phyloP scores from a whole-genome alignment of 2,888 invertebrate genomes.

The Drosophila maculinotata region DNA sequence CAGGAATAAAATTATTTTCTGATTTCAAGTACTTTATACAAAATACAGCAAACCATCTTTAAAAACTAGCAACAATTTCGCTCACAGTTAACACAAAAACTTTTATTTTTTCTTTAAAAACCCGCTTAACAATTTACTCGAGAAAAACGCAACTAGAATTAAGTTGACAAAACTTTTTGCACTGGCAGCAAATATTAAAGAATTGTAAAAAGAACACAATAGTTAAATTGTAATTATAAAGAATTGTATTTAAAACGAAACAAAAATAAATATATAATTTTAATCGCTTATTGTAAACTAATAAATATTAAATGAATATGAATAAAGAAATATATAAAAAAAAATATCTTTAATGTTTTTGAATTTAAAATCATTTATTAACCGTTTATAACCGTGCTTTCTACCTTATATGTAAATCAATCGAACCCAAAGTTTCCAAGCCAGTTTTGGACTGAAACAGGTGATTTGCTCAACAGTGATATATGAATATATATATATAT shows the following conservation, averaged over 20 bases:
- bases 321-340: slow-evolving; percentile 63
- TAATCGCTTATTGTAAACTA: slow-evolving; percentile 83
- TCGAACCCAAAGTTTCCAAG: slow-evolving; percentile 6
- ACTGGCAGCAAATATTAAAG: slow-evolving; percentile 81
- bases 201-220: slow-evolving; percentile 82
- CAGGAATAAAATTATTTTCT: slow-evolving; percentile 78
- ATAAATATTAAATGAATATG: slow-evolving; percentile 79
- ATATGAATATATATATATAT: slow-evolving; percentile 2
- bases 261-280: slow-evolving; percentile 60
- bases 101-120: slow-evolving; percentile 78
- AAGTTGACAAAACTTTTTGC: slow-evolving; percentile 79
- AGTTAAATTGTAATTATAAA: slow-evolving; percentile 83
- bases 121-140: slow-evolving; percentile 23
- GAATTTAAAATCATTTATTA: too few species aligned
- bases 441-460: slow-evolving; percentile 22
- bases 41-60: slow-evolving; percentile 21
- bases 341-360: slow-evolving; percentile 2
- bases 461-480: slow-evolving; percentile 8
- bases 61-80: slow-evolving; percentile 41
- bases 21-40: slow-evolving; percentile 25
- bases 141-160: slow-evolving; percentile 44
- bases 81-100: slow-evolving; percentile 61
- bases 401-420: slow-evolving; percentile 1
- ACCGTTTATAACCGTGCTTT: too few species aligned
- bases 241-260: slow-evolving; percentile 72